Conservation (phyloP, 2,797 vertebrate genomes). For the Buceros bicornis region DNA sequence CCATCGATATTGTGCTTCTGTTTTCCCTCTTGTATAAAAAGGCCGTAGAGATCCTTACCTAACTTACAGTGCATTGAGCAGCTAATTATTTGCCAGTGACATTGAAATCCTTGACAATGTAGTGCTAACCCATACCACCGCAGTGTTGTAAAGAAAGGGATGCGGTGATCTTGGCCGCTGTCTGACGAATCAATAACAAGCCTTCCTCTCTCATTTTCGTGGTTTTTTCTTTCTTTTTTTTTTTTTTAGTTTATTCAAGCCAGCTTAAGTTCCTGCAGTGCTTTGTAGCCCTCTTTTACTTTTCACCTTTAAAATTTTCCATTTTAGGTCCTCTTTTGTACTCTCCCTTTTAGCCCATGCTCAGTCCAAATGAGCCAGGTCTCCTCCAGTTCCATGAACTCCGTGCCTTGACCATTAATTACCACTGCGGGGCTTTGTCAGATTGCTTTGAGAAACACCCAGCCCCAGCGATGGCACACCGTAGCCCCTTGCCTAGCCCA, state of each 20-base stretch:
- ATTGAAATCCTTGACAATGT: not conserved
- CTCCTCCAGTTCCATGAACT: not conserved
- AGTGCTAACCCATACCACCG: not conserved
- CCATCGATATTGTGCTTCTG: conserved; percentile 2
- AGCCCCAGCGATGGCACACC: not conserved
- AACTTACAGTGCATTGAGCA: not conserved
- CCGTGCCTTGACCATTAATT: not conserved
- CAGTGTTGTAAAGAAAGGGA: not conserved
- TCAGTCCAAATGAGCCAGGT: not conserved
- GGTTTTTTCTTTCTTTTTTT: rapidly evolving
- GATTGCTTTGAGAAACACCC: not conserved
- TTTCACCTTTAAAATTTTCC: not conserved
- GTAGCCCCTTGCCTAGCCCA: conserved; percentile 13
- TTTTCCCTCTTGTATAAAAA: conserved; percentile 3
- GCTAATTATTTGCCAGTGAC: not conserved
- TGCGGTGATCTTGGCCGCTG: not conserved
- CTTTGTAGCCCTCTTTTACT: not conserved
- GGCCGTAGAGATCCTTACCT: not conserved
- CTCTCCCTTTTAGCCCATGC: not conserved
- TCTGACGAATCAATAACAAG: not conserved
- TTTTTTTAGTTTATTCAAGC: not conserved
- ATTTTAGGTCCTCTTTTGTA: not conserved
- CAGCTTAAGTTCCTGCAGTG: not conserved
- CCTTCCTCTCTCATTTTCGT: not conserved
- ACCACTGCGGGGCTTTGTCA: not conserved